Evolutionary conservation across 1,140 invertebrate species (phyloP).

Genomic region (Heliconius eleuchia): DNA sequence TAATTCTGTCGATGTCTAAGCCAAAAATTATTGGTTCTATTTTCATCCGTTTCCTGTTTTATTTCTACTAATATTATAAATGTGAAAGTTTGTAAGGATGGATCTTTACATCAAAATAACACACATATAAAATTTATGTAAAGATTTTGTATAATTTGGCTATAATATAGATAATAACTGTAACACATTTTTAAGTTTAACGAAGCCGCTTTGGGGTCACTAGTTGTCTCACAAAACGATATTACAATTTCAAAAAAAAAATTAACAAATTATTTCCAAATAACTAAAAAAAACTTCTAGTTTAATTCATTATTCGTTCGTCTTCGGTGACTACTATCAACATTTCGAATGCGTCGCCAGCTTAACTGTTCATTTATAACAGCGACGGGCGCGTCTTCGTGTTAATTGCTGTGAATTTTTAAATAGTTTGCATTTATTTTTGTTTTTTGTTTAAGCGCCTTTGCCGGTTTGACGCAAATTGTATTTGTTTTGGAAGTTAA

Average conservation of each 20-base stretch:
- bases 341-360: slow-evolving; percentile 14
- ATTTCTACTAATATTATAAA: too few relatives aligned
- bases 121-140: too few relatives aligned
- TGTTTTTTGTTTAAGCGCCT: not conserved
- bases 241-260: too few relatives aligned
- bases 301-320: not conserved
- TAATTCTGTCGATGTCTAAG: not conserved
- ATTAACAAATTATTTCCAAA: too few relatives aligned
- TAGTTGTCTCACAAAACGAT: too few relatives aligned
- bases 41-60: not conserved
- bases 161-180: too few relatives aligned
- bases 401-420: slow-evolving; percentile 32
- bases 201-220: too few relatives aligned
- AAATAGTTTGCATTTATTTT: slow-evolving; percentile 14
- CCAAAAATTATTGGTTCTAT: not conserved
- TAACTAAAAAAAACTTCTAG: not conserved
- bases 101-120: too few relatives aligned
- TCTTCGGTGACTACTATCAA: slow-evolving; percentile 13
- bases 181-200: too few relatives aligned
- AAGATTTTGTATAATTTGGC: too few relatives aligned
- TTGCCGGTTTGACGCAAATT: not conserved
- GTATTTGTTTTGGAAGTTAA: not conserved
- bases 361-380: slow-evolving; percentile 22
- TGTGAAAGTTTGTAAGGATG: too few relatives aligned
- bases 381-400: slow-evolving; percentile 19